Conservation (phyloP, 2,113 vertebrate species). For the Erythrolamprus reginae region DNA sequence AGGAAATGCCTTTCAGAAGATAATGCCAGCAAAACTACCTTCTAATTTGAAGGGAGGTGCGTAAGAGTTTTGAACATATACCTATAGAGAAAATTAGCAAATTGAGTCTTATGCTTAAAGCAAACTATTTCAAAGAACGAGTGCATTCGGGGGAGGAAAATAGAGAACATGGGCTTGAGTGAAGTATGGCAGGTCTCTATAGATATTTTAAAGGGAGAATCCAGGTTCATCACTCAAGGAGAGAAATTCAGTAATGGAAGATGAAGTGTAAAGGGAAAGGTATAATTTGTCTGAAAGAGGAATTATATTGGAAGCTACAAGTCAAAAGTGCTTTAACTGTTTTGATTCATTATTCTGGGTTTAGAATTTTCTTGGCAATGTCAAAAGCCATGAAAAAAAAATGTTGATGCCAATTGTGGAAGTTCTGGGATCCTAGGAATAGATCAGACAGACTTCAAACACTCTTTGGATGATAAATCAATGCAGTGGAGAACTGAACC, state of each 20-base stretch:
- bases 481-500: not conserved
- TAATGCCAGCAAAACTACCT: not conserved
- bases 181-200: conserved; percentile 1
- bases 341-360: conserved; percentile 2
- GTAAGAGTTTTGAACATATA: not conserved
- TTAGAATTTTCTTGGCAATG: not conserved
- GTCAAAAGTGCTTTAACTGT: not conserved
- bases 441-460: not conserved
- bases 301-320: conserved; percentile 4
- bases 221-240: not conserved
- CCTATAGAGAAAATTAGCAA: not conserved
- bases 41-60: not conserved
- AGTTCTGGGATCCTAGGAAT: not conserved
- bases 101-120: not conserved
- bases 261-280: not conserved
- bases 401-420: not conserved
- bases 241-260: not conserved
- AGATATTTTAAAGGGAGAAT: not conserved
- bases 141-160: not conserved
- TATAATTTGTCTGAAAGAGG: not conserved
- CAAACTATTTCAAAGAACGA: not conserved
- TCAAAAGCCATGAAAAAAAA: not conserved
- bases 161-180: not conserved
- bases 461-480: not conserved
- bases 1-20: not conserved